phyloP scores from a whole-genome alignment of 2,113 vertebrate species.

The Hemiscyllium ocellatum region DNA sequence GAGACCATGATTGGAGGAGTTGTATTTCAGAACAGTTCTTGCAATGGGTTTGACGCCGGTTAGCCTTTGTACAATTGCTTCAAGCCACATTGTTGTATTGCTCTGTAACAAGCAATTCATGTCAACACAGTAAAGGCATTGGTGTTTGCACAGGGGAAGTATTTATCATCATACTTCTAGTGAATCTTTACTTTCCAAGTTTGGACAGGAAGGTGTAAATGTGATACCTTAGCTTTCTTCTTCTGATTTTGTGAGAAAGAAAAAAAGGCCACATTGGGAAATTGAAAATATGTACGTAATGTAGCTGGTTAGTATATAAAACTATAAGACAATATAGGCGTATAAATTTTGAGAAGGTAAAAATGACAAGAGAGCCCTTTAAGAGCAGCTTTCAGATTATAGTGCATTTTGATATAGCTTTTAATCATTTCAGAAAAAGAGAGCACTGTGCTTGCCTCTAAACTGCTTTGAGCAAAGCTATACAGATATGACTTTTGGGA shows the following conservation, averaged over 20 bases:
- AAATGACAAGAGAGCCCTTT: neutral
- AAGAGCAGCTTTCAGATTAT: neutral
- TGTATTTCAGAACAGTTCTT: constrained; percentile 28
- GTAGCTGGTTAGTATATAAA: neutral
- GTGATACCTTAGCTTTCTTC: neutral
- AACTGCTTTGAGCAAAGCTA: neutral
- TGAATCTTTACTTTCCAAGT: constrained; percentile 5
- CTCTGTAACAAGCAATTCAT: constrained; percentile 47
- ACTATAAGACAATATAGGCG: neutral
- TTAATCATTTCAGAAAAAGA: neutral
- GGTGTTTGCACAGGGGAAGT: constrained; percentile 49
- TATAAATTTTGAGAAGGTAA: constrained; percentile 22
- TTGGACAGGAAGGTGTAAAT: neutral
- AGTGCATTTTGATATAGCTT: neutral
- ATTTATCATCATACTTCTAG: constrained; percentile 40
- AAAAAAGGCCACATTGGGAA: neutral
- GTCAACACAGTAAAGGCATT: constrained; percentile 47
- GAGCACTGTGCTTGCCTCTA: neutral
- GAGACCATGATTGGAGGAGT: constrained; percentile 31
- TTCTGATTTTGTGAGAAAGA: neutral
- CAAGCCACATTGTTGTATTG: constrained; percentile 46
- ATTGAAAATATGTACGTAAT: neutral
- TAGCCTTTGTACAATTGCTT: constrained; percentile 33
- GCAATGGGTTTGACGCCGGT: constrained; percentile 40
- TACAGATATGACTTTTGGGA: neutral